Evolutionary conservation across 2,113 vertebrate species (phyloP).

Genomic region (Prunella fulvescens): DNA sequence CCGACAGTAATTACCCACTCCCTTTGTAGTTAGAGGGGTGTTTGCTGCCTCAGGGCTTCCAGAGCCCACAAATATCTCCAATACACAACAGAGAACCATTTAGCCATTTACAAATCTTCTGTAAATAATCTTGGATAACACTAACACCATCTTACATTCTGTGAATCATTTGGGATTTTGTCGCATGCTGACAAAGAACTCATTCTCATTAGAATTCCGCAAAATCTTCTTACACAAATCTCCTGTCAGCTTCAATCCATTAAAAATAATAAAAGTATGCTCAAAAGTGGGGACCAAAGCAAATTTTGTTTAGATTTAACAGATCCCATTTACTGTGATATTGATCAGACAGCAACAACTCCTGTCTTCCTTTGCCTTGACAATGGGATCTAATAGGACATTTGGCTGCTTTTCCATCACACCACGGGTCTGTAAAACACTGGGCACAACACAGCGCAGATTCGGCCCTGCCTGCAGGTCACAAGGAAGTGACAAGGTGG

Average conservation of each 20-base stretch:
- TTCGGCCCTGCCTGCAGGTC: not conserved
- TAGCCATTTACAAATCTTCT: not conserved
- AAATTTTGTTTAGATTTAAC: constrained; percentile 10
- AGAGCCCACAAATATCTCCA: not conserved
- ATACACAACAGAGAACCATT: not conserved
- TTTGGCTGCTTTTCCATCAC: not conserved
- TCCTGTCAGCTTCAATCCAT: constrained; percentile 20
- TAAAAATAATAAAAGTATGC: constrained; percentile 31
- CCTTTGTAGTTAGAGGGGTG: not conserved
- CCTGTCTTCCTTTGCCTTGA: not conserved
- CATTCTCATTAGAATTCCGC: constrained; percentile 1
- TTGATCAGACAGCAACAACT: not conserved
- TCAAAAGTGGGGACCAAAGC: not conserved
- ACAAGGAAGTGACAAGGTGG: not conserved
- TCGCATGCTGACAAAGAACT: not conserved
- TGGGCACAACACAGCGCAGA: not conserved
- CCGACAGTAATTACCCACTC: not conserved
- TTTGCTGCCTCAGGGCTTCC: not conserved
- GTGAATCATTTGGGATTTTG: not conserved
- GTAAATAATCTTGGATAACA: constrained; percentile 19
- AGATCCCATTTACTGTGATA: not conserved
- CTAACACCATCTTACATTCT: not conserved
- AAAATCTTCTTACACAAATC: constrained; percentile 54
- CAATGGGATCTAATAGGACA: not conserved
- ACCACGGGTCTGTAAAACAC: not conserved